Evolutionary conservation across 2,797 vertebrate genomes (phyloP), one percentile per base, ranked within the genome.

Genomic region (Dromococcyx pavoninus): DNA sequence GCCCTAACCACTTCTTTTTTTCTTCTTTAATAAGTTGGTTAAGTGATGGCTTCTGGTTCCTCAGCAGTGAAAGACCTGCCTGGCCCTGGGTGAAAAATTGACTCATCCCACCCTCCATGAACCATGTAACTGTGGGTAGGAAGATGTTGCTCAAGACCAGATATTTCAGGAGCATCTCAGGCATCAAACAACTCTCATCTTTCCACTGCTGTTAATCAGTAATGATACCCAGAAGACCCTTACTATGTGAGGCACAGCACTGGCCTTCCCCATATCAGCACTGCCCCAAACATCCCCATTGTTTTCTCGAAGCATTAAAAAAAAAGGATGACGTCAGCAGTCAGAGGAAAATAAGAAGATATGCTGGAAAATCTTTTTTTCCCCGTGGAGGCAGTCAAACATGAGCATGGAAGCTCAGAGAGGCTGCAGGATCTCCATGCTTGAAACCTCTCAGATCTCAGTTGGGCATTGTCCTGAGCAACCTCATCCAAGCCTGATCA

Each of bases 311-410:
- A 54, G 14, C 54, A 33, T 17, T n/a, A n/a, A 32, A 57, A n/a
- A 51, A 80, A 32, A 14, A 3, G 4, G 10, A 25, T 1, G 2
- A 37, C 39, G 22, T 30, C 71, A 84, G 35, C 51, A 86, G 51
- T 3, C 28, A 72, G 30, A 48, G 16, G 17, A 69, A 79, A 64
- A 35, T 5, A 60, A 37, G 18, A 71, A 57, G n/a, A 28, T 32
- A 11, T 7, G 1, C 35, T 23, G 35, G 53, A 48, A 78, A 67
- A 41, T 23, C 17, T 44, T 39, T 56, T n/a, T 35, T 46, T 46
- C 27, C 10, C 35, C 7, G 0, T 10, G 24, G 7, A 7, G 13
- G 1, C 8, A 1, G 14, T 65, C 44, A 71, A 32, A 33, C 8
- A 5, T 5, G 17, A 53, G 17, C 6, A 4, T 25, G 37, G 79